phyloP scores from a whole-genome alignment of 53 echinoderm and acorn worm species.

The Antedon mediterranea region DNA sequence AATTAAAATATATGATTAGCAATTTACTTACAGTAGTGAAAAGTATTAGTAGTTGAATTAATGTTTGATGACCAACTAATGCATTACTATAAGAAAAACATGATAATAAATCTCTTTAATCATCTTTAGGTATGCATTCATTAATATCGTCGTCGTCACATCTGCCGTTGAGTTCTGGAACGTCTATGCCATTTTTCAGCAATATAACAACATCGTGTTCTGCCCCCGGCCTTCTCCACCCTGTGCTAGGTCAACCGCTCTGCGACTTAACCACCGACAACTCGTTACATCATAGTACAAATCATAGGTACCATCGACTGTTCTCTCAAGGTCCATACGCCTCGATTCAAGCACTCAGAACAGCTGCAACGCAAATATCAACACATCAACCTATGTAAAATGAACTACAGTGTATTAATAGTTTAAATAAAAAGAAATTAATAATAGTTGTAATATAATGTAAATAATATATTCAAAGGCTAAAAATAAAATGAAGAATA shows the following conservation, averaged over 20 bases:
- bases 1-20: no score
- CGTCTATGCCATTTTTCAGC: constrained; percentile 11
- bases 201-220: not conserved
- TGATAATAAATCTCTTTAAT: no score
- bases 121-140: not conserved
- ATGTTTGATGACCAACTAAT: no score
- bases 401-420: no score
- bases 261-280: not conserved
- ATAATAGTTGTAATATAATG: no score
- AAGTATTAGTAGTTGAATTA: no score
- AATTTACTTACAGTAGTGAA: no score
- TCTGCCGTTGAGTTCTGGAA: not conserved
- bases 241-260: constrained; percentile 12
- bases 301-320: constrained; percentile 37
- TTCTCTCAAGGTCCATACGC: constrained; percentile 41
- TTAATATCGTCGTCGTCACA: not conserved
- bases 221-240: not conserved
- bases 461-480: no score
- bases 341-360: constrained; percentile 6
- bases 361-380: not conserved
- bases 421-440: no score
- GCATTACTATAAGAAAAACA: no score
- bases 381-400: not conserved
- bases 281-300: not conserved
- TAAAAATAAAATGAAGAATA: no score